Percentiles rank a stretch among this genome's conserved stretches.
phyloP scores from a whole-genome alignment of 1,140 invertebrate genomes.

The Pectinophora gossypiella region DNA sequence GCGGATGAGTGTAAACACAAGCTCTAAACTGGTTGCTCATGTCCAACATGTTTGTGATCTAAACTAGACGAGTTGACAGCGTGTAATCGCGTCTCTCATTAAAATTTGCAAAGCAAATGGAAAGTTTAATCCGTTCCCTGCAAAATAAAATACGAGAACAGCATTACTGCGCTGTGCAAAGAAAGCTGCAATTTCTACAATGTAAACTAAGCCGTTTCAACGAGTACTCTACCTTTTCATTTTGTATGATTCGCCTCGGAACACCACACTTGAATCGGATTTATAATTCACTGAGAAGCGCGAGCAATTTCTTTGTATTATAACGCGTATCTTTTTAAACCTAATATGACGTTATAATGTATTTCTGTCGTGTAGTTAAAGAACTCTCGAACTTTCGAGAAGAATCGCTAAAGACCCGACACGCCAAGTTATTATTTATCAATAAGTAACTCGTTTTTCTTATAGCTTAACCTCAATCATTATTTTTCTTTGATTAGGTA shows the following conservation, averaged over 20 bases:
- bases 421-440: too few relatives aligned
- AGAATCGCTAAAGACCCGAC: too few relatives aligned
- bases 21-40: neutral
- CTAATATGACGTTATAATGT: neutral
- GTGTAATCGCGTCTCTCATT: neutral
- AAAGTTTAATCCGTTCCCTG: neutral
- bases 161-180: neutral
- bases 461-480: too few relatives aligned
- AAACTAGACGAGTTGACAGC: neutral
- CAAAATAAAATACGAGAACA: neutral
- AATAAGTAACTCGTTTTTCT: too few relatives aligned
- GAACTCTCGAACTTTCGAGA: too few relatives aligned
- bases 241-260: constrained; percentile 1
- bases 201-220: constrained; percentile 4
- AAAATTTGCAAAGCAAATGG: neutral
- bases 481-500: too few relatives aligned
- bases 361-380: neutral
- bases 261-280: constrained; percentile 1
- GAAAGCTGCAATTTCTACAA: neutral
- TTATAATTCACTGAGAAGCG: neutral
- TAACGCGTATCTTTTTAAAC: neutral
- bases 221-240: neutral
- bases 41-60: neutral
- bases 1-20: too few relatives aligned
- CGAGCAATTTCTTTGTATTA: neutral